These are phyloP conservation scores for Falcaria lacertinaria DNA, from an alignment of 2,888 invertebrate genomes.

Conservation along the genomic window DNA sequence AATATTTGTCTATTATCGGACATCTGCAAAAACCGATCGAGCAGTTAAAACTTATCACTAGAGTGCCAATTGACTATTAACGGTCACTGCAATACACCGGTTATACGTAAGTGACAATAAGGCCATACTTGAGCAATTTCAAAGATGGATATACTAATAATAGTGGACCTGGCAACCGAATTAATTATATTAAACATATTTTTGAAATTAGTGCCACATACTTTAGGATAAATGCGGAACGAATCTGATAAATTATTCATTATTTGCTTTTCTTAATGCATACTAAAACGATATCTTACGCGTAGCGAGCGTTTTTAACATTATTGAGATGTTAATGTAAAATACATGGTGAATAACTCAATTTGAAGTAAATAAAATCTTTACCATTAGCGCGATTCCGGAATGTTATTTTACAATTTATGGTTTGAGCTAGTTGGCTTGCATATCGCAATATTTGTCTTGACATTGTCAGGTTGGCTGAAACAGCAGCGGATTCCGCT, in stretches of 20 bases:
- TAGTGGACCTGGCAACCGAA: slow-evolving; percentile 9
- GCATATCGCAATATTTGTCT: too few relatives aligned
- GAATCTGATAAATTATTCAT: not conserved
- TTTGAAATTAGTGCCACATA: not conserved
- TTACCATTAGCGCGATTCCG: too few relatives aligned
- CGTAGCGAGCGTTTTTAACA: too few relatives aligned
- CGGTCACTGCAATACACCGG: slow-evolving; percentile 57
- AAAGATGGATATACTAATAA: slow-evolving; percentile 7
- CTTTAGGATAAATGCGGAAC: not conserved
- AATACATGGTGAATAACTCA: too few relatives aligned
- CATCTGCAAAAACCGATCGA: slow-evolving; percentile 43
- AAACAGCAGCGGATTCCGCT: too few relatives aligned
- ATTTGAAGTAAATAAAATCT: too few relatives aligned
- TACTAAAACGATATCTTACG: not conserved
- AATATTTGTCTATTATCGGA: slow-evolving; percentile 47
- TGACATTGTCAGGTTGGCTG: too few relatives aligned
- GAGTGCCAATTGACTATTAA: slow-evolving; percentile 50
- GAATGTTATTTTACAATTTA: too few relatives aligned
- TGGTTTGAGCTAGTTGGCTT: too few relatives aligned
- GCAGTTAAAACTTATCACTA: slow-evolving; percentile 39
- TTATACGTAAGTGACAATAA: slow-evolving; percentile 15
- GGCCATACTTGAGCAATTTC: not conserved
- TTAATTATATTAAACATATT: not conserved
- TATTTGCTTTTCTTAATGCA: not conserved
- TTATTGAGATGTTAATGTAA: too few relatives aligned